phyloP scores from a whole-genome alignment of 2,888 invertebrate genomes.

The Cyaniris semiargus region DNA sequence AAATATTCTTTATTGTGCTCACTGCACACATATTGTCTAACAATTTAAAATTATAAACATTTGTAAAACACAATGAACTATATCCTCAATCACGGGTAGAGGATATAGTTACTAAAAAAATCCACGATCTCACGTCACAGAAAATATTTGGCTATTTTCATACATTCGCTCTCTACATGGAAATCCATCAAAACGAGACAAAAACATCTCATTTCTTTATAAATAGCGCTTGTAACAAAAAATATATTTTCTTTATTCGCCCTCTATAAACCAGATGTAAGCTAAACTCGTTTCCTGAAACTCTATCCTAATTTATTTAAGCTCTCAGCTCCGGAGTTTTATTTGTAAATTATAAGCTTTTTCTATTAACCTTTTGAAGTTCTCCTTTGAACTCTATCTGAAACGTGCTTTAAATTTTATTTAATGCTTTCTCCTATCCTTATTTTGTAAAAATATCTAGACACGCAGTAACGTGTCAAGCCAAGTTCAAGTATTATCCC shows the following conservation, averaged over 20 bases:
- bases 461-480: no score
- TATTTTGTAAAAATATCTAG: slow-evolving; percentile 2
- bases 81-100: no score
- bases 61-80: no score
- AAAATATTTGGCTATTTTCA: no score
- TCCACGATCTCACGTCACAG: no score
- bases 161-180: not conserved
- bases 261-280: slow-evolving; percentile 24
- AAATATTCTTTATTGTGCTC: no score
- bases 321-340: slow-evolving; percentile 28
- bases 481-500: no score
- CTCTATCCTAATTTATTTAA: slow-evolving; percentile 33
- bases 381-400: slow-evolving; percentile 8
- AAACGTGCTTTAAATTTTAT: slow-evolving; percentile 20
- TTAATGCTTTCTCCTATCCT: not conserved
- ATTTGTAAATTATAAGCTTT: slow-evolving; percentile 33
- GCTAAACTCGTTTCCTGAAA: slow-evolving; percentile 22
- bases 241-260: slow-evolving; percentile 25
- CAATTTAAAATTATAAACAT: no score
- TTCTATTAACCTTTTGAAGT: slow-evolving; percentile 32
- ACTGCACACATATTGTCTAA: no score
- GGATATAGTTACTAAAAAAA: no score
- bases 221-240: slow-evolving; percentile 20
- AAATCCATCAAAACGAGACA: not conserved
- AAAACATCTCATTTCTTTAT: slow-evolving; percentile 12